Conservation (phyloP, 2,113 vertebrate genomes). For the Myxocyprinus asiaticus region DNA sequence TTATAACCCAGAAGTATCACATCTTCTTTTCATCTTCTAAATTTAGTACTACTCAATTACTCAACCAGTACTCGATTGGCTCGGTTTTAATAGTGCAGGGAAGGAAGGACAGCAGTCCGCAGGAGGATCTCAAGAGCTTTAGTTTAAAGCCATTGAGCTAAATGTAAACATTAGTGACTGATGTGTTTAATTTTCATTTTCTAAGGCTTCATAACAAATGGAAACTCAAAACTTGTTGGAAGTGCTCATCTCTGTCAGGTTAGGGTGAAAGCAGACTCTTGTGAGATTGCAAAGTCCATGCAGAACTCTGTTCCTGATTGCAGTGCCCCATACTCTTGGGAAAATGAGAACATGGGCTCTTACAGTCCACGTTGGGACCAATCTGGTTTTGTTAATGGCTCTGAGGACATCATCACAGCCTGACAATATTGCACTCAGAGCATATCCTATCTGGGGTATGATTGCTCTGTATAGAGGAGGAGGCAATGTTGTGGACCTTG, state of each 20-base stretch:
- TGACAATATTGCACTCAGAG: constrained; percentile 69
- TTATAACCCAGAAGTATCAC: too few relatives aligned
- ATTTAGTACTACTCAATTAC: too few relatives aligned
- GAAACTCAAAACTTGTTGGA: constrained; percentile 91
- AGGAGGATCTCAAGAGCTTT: too few relatives aligned
- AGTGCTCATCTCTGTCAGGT: constrained; percentile 87
- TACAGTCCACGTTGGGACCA: constrained; percentile 83
- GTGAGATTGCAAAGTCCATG: constrained; percentile 70
- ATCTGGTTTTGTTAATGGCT: constrained; percentile 56
- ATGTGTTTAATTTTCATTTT: not conserved
- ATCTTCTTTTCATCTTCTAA: too few relatives aligned
- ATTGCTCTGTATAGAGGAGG: constrained; percentile 85
- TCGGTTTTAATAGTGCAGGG: too few relatives aligned
- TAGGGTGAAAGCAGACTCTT: constrained; percentile 81
- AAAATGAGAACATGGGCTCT: constrained; percentile 80
- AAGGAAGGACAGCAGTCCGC: too few relatives aligned
- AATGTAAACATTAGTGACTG: not conserved
- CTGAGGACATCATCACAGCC: constrained; percentile 78
- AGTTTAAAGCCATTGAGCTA: not conserved
- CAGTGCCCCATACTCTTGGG: constrained; percentile 80
- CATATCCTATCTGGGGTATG: constrained; percentile 82
- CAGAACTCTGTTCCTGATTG: constrained; percentile 69
- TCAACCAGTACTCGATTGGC: too few relatives aligned
- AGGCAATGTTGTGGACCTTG: constrained; percentile 85
- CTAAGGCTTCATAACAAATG: constrained; percentile 92